phyloP scores from a whole-genome alignment of 2,113 vertebrate genomes.

The Lepidothrix coronata region DNA sequence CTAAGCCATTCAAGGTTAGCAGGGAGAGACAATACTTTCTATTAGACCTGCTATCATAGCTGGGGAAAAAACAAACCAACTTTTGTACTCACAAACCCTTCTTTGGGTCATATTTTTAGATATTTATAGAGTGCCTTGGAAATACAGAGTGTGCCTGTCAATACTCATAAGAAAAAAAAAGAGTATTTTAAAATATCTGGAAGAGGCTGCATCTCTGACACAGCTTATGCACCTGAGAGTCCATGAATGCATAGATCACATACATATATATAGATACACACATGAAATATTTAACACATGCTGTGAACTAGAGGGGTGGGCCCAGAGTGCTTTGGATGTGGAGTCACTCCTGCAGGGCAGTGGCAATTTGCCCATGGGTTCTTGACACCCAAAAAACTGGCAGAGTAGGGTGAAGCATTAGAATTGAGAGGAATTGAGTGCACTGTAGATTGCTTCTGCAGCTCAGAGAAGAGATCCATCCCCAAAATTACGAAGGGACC shows the following conservation, averaged over 20 bases:
- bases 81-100: background rate
- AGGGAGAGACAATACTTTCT: background rate
- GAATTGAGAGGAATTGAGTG: background rate
- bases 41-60: background rate
- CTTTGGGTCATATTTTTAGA: background rate
- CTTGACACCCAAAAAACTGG: background rate
- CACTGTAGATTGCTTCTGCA: background rate
- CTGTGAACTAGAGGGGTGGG: background rate
- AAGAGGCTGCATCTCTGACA: background rate
- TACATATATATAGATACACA: rapidly evolving
- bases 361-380: background rate
- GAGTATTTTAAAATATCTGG: background rate
- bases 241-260: background rate
- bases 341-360: background rate
- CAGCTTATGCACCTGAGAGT: background rate
- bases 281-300: rapidly evolving
- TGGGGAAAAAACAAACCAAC: background rate
- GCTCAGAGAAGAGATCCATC: background rate
- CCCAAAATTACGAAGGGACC: background rate
- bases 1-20: background rate
- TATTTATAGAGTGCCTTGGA: background rate
- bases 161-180: background rate
- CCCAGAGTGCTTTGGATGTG: rapidly evolving
- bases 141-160: background rate
- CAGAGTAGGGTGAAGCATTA: background rate